These are phyloP conservation scores for Eledona agricola DNA, from an alignment of 2,888 invertebrate species.

Conservation along the genomic window DNA sequence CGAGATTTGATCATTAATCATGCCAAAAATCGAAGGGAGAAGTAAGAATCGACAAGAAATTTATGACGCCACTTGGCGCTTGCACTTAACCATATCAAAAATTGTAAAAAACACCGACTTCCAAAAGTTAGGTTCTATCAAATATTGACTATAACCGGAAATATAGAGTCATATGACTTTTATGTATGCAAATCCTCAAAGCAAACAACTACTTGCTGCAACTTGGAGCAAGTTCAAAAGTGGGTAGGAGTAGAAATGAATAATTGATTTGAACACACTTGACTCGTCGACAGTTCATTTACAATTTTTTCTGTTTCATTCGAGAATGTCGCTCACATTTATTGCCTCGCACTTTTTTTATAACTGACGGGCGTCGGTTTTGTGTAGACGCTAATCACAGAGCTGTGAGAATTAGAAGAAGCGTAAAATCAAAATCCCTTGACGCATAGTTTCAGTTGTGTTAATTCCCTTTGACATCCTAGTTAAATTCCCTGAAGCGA, in stretches of 20 bases:
- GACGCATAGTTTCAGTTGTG: slow-evolving; percentile 8
- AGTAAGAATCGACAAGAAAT: no score
- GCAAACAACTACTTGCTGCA: slow-evolving; percentile 13
- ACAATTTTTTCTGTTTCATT: slow-evolving; percentile 6
- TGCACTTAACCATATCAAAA: no score
- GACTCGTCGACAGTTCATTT: no score
- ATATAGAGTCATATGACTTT: slow-evolving; percentile 3
- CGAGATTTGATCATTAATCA: slow-evolving; percentile 17
- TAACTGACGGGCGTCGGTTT: slow-evolving; percentile 6
- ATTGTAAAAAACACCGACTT: no score
- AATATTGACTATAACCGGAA: slow-evolving; percentile 18
- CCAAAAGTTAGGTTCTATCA: slow-evolving; percentile 9
- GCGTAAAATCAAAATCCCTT: no score
- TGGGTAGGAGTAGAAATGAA: slow-evolving; percentile 6
- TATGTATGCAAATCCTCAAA: slow-evolving; percentile 22
- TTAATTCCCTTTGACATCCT: slow-evolving; percentile 21
- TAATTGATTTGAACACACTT: no score
- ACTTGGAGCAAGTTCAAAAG: slow-evolving; percentile 5
- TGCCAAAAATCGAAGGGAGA: no score
- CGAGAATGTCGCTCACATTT: slow-evolving; percentile 5
- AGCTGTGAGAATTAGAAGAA: no score
- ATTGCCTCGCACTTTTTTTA: slow-evolving; percentile 5
- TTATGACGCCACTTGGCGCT: no score
- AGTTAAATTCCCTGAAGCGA: slow-evolving; percentile 16
- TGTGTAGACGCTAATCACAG: no score